These are phyloP conservation scores for Chymomyza amoena DNA, from an alignment of 2,888 invertebrate species.

Conservation along the genomic window DNA sequence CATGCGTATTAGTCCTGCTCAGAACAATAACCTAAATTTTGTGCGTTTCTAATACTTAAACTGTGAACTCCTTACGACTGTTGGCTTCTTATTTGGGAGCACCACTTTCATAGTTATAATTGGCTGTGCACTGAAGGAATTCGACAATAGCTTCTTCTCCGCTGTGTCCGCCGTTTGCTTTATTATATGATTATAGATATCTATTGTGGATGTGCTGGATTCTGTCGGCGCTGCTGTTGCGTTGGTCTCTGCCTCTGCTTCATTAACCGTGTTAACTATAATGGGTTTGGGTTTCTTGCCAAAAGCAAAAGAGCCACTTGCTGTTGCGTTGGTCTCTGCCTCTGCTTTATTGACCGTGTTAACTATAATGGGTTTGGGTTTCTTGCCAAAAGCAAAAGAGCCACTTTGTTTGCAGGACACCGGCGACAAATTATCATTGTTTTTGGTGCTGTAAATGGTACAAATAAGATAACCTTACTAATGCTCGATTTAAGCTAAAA, in stretches of 20 bases:
- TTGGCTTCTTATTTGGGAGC: too few species aligned
- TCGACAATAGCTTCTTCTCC: slow-evolving; percentile 4
- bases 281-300: slow-evolving; percentile 67
- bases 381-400: slow-evolving; percentile 74
- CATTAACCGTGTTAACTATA: too few species aligned
- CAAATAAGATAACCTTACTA: not conserved
- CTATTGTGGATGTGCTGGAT: slow-evolving; percentile 55
- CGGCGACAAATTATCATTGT: slow-evolving; percentile 73
- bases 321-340: not conserved
- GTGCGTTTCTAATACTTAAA: too few species aligned
- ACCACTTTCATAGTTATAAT: too few species aligned
- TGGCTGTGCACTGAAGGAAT: not conserved
- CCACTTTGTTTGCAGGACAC: slow-evolving; percentile 75
- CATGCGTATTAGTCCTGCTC: too few species aligned
- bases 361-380: slow-evolving; percentile 44
- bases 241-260: too few species aligned
- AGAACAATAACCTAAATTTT: too few species aligned
- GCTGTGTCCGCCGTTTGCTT: slow-evolving; percentile 28
- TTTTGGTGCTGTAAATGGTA: slow-evolving; percentile 60
- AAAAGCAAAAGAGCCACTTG: slow-evolving; percentile 73
- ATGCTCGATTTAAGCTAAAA: too few species aligned
- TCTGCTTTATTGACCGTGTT: too few species aligned
- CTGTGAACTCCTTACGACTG: too few species aligned
- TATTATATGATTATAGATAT: slow-evolving; percentile 61
- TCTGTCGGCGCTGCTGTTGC: slow-evolving; percentile 3